Evolutionary conservation across 2,888 invertebrate genomes (phyloP).

Genomic region (Netelia inedita): DNA sequence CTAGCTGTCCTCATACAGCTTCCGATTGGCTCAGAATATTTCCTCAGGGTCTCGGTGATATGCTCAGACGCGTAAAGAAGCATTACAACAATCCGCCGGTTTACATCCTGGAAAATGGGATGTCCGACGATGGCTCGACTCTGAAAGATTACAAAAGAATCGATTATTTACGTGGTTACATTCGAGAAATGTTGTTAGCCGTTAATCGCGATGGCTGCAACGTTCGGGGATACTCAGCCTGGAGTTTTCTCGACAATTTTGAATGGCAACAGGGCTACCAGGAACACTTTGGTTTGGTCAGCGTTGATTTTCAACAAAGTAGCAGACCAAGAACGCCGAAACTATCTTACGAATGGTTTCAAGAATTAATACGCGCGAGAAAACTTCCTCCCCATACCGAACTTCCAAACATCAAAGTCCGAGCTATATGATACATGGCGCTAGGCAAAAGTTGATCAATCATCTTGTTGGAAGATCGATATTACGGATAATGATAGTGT

Average conservation of each 20-base stretch:
- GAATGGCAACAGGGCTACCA: background rate
- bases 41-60: constrained; percentile 75
- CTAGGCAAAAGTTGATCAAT: no score
- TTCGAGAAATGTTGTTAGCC: constrained; percentile 11
- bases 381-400: background rate
- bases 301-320: background rate
- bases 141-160: constrained; percentile 42
- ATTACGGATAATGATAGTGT: no score
- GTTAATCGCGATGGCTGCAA: constrained; percentile 14
- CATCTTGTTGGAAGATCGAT: no score
- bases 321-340: background rate
- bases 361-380: background rate
- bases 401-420: background rate
- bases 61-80: constrained; percentile 82
- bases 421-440: no score
- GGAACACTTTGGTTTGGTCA: background rate
- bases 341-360: background rate
- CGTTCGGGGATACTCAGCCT: constrained; percentile 1
- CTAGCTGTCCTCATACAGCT: constrained; percentile 88
- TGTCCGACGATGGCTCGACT: constrained; percentile 75
- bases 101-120: constrained; percentile 84
- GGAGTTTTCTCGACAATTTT: constrained; percentile 10
- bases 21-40: constrained; percentile 87
- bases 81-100: constrained; percentile 82
- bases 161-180: background rate